These are phyloP conservation scores for Megaceryle alcyon DNA, from an alignment of 2,797 vertebrate species.

Conservation along the genomic window DNA sequence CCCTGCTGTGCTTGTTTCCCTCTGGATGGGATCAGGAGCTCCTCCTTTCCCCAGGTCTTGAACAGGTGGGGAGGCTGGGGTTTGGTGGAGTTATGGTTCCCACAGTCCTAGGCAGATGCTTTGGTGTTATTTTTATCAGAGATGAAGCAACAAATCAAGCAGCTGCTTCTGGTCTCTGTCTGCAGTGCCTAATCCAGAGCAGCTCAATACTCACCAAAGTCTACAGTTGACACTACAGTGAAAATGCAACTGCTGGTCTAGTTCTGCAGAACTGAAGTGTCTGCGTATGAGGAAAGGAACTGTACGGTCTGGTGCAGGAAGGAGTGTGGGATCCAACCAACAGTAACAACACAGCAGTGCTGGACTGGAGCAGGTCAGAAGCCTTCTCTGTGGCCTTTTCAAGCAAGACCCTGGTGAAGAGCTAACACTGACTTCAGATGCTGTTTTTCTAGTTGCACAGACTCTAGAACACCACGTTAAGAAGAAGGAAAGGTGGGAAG, in stretches of 20 bases:
- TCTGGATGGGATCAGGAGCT: background rate
- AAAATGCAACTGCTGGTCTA: background rate
- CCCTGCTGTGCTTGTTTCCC: accelerated
- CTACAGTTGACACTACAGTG: background rate
- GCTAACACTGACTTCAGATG: background rate
- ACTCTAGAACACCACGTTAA: background rate
- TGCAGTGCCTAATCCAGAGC: accelerated
- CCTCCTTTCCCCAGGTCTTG: background rate
- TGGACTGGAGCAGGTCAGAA: background rate
- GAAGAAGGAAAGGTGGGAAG: background rate
- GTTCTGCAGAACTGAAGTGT: background rate
- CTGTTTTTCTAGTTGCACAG: background rate
- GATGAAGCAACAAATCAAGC: background rate
- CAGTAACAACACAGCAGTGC: accelerated
- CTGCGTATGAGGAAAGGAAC: background rate
- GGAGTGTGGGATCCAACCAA: background rate
- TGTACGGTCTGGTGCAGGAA: background rate
- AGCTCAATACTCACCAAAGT: background rate
- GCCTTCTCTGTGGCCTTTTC: background rate
- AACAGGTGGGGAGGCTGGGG: background rate
- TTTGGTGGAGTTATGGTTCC: background rate
- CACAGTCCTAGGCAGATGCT: accelerated
- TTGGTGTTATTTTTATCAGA: accelerated
- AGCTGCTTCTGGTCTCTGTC: background rate
- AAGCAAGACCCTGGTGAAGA: background rate